Conservation (phyloP, 2,888 invertebrate genomes). For the Drosophila planitibia region DNA sequence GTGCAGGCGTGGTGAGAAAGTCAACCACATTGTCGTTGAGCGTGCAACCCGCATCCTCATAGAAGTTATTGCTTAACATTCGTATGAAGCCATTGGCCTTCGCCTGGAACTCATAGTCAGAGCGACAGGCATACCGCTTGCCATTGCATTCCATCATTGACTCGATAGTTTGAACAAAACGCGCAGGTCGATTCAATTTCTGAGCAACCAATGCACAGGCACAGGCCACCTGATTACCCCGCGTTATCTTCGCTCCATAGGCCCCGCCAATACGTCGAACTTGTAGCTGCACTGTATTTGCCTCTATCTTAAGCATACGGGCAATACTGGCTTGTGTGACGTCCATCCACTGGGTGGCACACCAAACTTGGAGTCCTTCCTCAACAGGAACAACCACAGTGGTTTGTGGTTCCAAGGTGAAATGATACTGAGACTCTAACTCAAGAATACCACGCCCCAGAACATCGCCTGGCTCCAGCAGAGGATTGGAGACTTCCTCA, state of each 20-base stretch:
- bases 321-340: slow-evolving; percentile 87
- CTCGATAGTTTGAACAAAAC: slow-evolving; percentile 90
- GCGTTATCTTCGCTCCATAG: slow-evolving; percentile 91
- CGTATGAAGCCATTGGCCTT: slow-evolving; percentile 89
- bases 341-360: slow-evolving; percentile 89
- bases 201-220: slow-evolving; percentile 90
- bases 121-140: slow-evolving; percentile 88
- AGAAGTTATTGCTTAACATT: slow-evolving; percentile 87
- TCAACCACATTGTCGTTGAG: slow-evolving; percentile 86
- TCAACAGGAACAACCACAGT: slow-evolving; percentile 89
- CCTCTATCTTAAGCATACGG: slow-evolving; percentile 85
- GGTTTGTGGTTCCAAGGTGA: slow-evolving; percentile 90
- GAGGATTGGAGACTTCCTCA: slow-evolving; percentile 5
- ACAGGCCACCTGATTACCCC: slow-evolving; percentile 87
- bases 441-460: slow-evolving; percentile 86
- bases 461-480: slow-evolving; percentile 53
- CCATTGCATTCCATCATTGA: slow-evolving; percentile 90
- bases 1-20: slow-evolving; percentile 68
- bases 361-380: slow-evolving; percentile 89
- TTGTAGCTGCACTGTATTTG: slow-evolving; percentile 89
- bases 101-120: slow-evolving; percentile 89
- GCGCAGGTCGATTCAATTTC: slow-evolving; percentile 87
- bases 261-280: slow-evolving; percentile 92
- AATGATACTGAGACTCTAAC: slow-evolving; percentile 90
- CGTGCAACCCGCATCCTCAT: slow-evolving; percentile 87